Evolutionary conservation across 1,140 invertebrate genomes (phyloP), one percentile per base, ranked within the genome.

Genomic region (Frieseomelitta varia): DNA sequence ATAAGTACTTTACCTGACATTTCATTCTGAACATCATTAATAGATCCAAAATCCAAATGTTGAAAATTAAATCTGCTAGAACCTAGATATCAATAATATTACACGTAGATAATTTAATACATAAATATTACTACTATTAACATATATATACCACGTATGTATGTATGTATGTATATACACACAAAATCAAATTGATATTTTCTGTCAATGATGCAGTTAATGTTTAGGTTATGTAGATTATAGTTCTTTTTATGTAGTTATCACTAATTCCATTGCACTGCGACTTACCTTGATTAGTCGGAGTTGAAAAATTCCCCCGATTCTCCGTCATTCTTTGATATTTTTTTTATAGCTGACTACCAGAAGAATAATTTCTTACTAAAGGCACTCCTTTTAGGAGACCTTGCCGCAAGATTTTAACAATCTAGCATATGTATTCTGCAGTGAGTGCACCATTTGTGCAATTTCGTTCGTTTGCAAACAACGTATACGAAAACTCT

Each of bases 291-390:
- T 93, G 93, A 85, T 90, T 93, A 53, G 91, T 82, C 83, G 93
- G 93, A 85, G 92, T 91, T 34, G 94, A 94, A 27, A 94, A 94
- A 85, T 95, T 94, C 77, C 91, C 93, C 83, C 94, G 93, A 86
- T 94, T 94, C 67, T 95, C 94, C 86, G 94, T 94, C 94, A 95
- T 95, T 86, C n/a, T 91, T 88, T 69, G 80, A 72, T n/a, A 79
- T 68, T 47, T 30, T 47, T 47, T 73, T 51, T 84, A 77, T 72
- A 76, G 58, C 72, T 76, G 81, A 65, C 67, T 82, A 74, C 67
- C 56, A 77, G 47, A 84, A 67, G 74, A 77, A 86, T 73, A 87
- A 89, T 79, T 85, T 87, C 87, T 91, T 89, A 85, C 86, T 78
- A 88, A 89, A 92, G 90, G 91, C 87, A 81, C 91, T 92, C 87